Conservation (phyloP, 1,140 invertebrate species). For the Phthorimaea operculella region DNA sequence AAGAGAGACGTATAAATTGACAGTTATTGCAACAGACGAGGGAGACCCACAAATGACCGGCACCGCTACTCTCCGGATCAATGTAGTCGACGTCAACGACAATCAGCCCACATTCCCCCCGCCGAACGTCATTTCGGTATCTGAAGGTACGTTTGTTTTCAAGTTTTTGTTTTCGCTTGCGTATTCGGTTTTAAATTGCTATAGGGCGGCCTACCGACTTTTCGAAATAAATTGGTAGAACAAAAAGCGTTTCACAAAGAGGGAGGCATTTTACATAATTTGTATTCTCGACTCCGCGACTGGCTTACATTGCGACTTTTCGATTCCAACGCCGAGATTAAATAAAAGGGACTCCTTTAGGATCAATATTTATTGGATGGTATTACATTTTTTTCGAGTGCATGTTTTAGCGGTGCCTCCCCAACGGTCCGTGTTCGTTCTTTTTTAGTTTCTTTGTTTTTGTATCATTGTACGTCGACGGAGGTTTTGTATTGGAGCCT, state of each 20-base stretch:
- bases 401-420: slow-evolving; percentile 60
- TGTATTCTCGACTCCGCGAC: slow-evolving; percentile 54
- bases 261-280: slow-evolving; percentile 64
- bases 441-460: slow-evolving; percentile 49
- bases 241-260: slow-evolving; percentile 55
- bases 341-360: slow-evolving; percentile 64
- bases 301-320: slow-evolving; percentile 53
- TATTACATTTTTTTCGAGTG: slow-evolving; percentile 64
- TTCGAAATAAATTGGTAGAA: slow-evolving; percentile 60
- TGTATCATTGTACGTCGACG: slow-evolving; percentile 59
- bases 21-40: slow-evolving; percentile 94
- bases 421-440: slow-evolving; percentile 43
- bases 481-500: slow-evolving; percentile 55
- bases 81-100: slow-evolving; percentile 93
- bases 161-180: slow-evolving; percentile 35
- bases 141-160: slow-evolving; percentile 79
- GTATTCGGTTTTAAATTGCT: slow-evolving; percentile 55
- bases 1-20: slow-evolving; percentile 87
- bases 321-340: slow-evolving; percentile 64
- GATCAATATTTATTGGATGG: slow-evolving; percentile 67
- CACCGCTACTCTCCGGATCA: slow-evolving; percentile 87
- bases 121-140: slow-evolving; percentile 82
- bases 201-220: slow-evolving; percentile 45
- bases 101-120: slow-evolving; percentile 96
- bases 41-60: slow-evolving; percentile 93